Evolutionary conservation across 1,140 invertebrate species (phyloP).

Genomic region (Popillia japonica): DNA sequence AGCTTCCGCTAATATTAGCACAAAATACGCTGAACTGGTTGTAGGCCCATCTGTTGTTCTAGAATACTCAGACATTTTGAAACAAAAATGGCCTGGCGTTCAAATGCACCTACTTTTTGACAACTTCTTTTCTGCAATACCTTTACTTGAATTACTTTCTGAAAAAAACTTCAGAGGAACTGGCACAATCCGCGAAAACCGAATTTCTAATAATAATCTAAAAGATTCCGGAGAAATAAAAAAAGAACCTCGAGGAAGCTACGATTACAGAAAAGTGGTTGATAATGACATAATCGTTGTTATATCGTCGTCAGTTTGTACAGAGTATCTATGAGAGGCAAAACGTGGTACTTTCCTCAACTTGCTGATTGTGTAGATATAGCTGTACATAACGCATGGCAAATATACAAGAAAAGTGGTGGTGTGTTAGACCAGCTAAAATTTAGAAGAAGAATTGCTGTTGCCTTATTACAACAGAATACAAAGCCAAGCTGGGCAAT

Average conservation of each 20-base stretch:
- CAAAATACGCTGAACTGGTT: neutral
- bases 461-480: neutral
- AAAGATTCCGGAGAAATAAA: neutral
- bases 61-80: too few relatives aligned
- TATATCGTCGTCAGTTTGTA: slow-evolving; percentile 54
- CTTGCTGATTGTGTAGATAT: slow-evolving; percentile 43
- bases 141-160: neutral
- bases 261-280: slow-evolving; percentile 31
- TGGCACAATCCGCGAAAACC: slow-evolving; percentile 35
- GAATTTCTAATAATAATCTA: slow-evolving; percentile 7
- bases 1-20: slow-evolving; percentile 31
- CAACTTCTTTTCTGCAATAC: too few relatives aligned
- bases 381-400: slow-evolving; percentile 36
- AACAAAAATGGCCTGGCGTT: too few relatives aligned
- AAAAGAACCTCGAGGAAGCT: slow-evolving; percentile 28
- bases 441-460: slow-evolving; percentile 38
- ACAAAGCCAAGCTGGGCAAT: neutral
- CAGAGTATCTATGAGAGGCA: slow-evolving; percentile 49
- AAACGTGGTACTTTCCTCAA: slow-evolving; percentile 54
- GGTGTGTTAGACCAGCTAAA: slow-evolving; percentile 20
- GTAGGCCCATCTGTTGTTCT: too few relatives aligned
- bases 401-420: slow-evolving; percentile 22
- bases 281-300: slow-evolving; percentile 29
- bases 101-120: too few relatives aligned
- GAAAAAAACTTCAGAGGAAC: slow-evolving; percentile 23